A percentile compares a stretch with the other conserved stretches of the same genome.
These are phyloP conservation scores for Pseudomyrmex cubaensis DNA, from an alignment of 1,140 invertebrate species.

Conservation along the genomic window DNA sequence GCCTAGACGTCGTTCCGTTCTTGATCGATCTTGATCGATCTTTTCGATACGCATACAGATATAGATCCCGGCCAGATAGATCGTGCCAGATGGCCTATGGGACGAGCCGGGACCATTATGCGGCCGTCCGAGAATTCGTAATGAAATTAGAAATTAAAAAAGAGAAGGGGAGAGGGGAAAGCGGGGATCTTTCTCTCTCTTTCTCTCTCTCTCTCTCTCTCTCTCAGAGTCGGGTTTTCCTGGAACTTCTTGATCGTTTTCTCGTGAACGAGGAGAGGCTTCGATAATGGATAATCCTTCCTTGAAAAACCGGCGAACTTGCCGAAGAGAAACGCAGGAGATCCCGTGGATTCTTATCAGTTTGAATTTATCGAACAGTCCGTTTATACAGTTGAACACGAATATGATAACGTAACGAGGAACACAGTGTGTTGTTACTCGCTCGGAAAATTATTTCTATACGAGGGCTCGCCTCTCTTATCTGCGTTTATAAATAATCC, in stretches of 20 bases:
- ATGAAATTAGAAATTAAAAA: conserved; percentile 79
- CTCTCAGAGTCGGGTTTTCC: conserved; percentile 62
- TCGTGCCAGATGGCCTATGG: conserved; percentile 82
- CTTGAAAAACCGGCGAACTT: not conserved
- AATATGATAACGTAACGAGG: not conserved
- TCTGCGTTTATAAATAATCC: not conserved
- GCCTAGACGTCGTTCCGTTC: conserved; percentile 68
- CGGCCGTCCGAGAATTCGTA: conserved; percentile 72
- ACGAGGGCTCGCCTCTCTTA: not conserved
- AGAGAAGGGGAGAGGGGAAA: not conserved
- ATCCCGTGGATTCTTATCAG: not conserved
- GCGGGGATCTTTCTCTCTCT: too few relatives aligned
- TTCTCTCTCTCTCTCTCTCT: too few relatives aligned
- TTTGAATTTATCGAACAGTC: conserved; percentile 1
- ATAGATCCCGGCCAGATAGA: conserved; percentile 66
- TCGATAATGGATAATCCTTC: conserved; percentile 2
- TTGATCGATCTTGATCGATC: conserved; percentile 76
- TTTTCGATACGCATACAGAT: conserved; percentile 76
- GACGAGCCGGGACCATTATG: conserved; percentile 74
- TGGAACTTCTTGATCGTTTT: conserved; percentile 50
- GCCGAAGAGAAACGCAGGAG: not conserved
- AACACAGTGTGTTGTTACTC: too few relatives aligned
- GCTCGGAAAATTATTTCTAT: not conserved
- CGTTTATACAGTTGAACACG: not conserved
- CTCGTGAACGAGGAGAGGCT: not conserved